Conservation (phyloP, 2,797 vertebrate species). For the Betta splendens region DNA sequence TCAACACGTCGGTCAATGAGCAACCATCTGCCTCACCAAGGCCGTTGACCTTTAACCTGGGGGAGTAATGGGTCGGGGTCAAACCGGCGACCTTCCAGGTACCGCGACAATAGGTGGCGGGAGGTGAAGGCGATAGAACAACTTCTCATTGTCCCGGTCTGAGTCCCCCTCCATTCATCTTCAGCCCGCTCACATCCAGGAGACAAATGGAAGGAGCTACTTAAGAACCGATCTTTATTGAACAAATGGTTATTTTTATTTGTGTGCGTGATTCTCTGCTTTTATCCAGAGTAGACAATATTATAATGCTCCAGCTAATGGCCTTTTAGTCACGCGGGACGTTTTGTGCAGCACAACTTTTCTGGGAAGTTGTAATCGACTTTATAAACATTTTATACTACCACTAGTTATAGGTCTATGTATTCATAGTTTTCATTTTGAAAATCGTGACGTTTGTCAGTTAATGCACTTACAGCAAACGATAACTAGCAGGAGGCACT, state of each 20-base stretch:
- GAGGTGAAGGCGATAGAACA: conserved; percentile 42
- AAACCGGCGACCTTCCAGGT: conserved; percentile 52
- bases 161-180: neutral
- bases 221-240: conserved; percentile 7
- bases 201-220: conserved; percentile 16
- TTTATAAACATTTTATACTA: neutral
- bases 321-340: conserved; percentile 26
- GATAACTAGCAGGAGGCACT: neutral
- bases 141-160: conserved; percentile 12
- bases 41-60: conserved; percentile 56
- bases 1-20: conserved; percentile 46
- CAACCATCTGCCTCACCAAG: conserved; percentile 64
- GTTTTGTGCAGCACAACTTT: conserved; percentile 4
- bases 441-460: conserved; percentile 1
- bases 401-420: neutral
- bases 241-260: conserved; percentile 24
- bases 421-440: too few species aligned
- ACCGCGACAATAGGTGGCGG: conserved; percentile 43
- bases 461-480: neutral
- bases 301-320: conserved; percentile 40
- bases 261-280: conserved; percentile 17
- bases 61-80: conserved; percentile 30
- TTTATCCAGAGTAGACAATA: conserved; percentile 35
- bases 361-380: conserved; percentile 30
- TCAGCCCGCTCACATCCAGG: conserved; percentile 1